Evolutionary conservation across 2,888 invertebrate species (phyloP).

Genomic region (Luperina nickerlii): DNA sequence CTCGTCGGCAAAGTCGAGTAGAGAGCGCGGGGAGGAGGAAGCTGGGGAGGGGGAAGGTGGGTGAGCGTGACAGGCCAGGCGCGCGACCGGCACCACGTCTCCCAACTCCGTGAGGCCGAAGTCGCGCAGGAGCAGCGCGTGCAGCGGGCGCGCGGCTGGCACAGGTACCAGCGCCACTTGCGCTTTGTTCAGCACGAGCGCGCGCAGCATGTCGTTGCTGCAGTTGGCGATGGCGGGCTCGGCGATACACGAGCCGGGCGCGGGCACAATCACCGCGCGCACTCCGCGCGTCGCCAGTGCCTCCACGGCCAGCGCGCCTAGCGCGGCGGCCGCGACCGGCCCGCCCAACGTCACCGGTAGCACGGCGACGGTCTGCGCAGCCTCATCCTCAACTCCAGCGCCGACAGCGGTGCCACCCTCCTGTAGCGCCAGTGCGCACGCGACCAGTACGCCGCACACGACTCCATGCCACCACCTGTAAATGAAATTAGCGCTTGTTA

Average conservation of each 20-base stretch:
- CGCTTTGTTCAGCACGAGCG: constrained; percentile 45
- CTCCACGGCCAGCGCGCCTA: constrained; percentile 65
- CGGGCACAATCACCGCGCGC: constrained; percentile 52
- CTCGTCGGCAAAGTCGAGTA: constrained; percentile 78
- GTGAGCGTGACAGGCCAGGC: constrained; percentile 75
- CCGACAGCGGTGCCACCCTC: background rate
- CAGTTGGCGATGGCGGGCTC: constrained; percentile 60
- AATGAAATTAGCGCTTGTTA: background rate
- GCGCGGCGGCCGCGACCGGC: constrained; percentile 58
- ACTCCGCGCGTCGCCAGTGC: constrained; percentile 68
- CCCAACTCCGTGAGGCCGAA: constrained; percentile 78
- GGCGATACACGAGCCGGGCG: constrained; percentile 55
- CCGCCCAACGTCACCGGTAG: constrained; percentile 48
- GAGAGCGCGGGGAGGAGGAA: constrained; percentile 75
- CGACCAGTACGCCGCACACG: constrained; percentile 51
- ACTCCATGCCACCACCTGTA: constrained; percentile 48
- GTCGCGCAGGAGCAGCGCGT: constrained; percentile 75
- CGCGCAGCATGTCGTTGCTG: constrained; percentile 54
- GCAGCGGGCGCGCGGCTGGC: constrained; percentile 70
- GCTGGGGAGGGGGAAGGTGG: constrained; percentile 57
- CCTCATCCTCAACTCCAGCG: constrained; percentile 11
- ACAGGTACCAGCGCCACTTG: constrained; percentile 72
- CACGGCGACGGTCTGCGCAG: constrained; percentile 27
- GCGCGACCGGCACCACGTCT: constrained; percentile 75
- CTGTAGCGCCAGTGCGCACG: constrained; percentile 30